Base-by-base conservation (phyloP, 2,113 vertebrate species). In the Vanacampus margaritifer region DNA sequence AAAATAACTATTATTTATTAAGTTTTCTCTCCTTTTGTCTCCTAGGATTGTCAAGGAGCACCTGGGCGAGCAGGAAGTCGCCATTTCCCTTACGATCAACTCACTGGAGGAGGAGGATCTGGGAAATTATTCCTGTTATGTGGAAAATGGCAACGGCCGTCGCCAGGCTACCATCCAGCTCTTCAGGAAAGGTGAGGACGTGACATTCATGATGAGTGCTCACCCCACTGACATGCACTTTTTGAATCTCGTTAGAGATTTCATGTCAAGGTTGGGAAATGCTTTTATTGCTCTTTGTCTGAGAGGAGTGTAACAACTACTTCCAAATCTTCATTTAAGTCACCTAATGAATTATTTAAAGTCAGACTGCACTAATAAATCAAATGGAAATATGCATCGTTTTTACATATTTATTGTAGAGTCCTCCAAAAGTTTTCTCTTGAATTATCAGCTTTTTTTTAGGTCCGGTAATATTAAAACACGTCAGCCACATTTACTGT, bases 121-220 rank as follows among this genome's bases (percentile, higher is more conserved):
- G 74, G 97, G 96, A 59, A 99, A 99, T 91, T 99, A 98, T 76
- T 97, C 97, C 0, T 99, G 97, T 82, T 97, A 96, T 2, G 97
- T 98, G 1, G 97, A 98, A 89, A 99, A 99, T 68, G 94, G 95
- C 67, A 95, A 96, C 6, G 97, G 97, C 48, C 94, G 95, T 64
- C 91, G 94, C 16, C 95, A 98, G 14, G 96, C 95, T 79, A 98
- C 92, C 57, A 88, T 98, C 83, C 94, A 98, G 80, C 93, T 98
- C 65, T 94, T 94, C 86, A 95, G 95, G 87, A 90, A 93, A 68
- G 96, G 97, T 98, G 92, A 95, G 82, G 79, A 51, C 46, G 23
- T n/a, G 1, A 43, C n/a, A 43, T 62, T 62, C 23, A 10, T 43
- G 24, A 62, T 24, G 39, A 43, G 60, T 3, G 12, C 14, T 16